These are phyloP conservation scores for Ganaspis sp. DNA, from an alignment of 1,140 invertebrate species.

Conservation along the genomic window DNA sequence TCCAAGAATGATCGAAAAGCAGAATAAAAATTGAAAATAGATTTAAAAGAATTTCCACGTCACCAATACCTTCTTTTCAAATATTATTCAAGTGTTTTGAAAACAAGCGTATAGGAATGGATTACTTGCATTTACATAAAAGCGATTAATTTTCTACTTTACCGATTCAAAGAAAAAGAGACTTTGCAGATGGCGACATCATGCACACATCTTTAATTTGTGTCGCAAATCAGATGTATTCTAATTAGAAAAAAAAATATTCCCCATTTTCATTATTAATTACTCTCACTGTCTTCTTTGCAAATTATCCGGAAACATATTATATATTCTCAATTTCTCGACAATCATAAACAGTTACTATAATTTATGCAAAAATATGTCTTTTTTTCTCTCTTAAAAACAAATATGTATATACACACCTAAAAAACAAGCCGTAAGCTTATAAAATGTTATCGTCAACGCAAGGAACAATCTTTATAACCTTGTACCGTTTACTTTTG, in stretches of 20 bases:
- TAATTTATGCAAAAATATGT: conserved; percentile 1
- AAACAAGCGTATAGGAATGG: not conserved
- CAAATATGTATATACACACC: not conserved
- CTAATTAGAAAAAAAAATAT: not conserved
- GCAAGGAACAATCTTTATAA: not conserved
- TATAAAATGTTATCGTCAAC: not conserved
- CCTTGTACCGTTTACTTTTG: not conserved
- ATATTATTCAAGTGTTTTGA: conserved; percentile 29
- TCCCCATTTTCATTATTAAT: not conserved
- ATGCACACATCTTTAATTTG: not conserved
- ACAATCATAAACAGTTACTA: not conserved
- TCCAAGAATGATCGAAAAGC: not conserved
- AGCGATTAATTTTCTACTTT: conserved; percentile 52
- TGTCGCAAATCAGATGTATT: not conserved
- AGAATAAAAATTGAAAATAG: not conserved
- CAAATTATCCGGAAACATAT: not conserved
- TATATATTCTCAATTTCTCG: not conserved
- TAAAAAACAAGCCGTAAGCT: not conserved
- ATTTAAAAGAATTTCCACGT: not conserved
- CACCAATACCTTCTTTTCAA: not conserved
- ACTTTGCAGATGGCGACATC: conserved; percentile 57
- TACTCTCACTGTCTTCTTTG: not conserved
- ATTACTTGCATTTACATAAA: conserved; percentile 31
- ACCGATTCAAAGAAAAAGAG: conserved; percentile 50
- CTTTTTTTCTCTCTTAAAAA: not conserved